Evolutionary conservation across 2,888 invertebrate genomes (phyloP).

Genomic region (Andrena bicolor): DNA sequence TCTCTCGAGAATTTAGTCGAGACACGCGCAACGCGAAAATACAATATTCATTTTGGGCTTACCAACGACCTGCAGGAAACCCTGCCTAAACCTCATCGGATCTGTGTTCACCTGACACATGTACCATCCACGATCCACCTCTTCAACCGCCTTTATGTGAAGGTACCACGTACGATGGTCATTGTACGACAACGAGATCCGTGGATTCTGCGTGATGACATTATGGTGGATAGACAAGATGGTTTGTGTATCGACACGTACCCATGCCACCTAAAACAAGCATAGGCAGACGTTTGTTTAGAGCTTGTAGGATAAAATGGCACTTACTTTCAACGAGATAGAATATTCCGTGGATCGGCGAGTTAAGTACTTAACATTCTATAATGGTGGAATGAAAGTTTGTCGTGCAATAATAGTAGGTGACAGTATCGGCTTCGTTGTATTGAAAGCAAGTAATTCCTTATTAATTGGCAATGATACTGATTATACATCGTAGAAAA

Average conservation of each 20-base stretch:
- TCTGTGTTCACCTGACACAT: conserved; percentile 98
- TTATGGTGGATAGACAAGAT: conserved; percentile 96
- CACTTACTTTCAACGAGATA: neutral
- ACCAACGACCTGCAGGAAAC: conserved; percentile 97
- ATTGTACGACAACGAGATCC: conserved; percentile 94
- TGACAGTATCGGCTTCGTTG: no score
- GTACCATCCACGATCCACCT: conserved; percentile 95
- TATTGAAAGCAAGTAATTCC: no score
- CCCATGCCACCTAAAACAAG: conserved; percentile 93
- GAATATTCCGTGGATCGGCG: neutral
- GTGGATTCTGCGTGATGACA: conserved; percentile 95
- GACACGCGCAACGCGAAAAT: neutral
- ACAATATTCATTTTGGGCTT: conserved; percentile 83
- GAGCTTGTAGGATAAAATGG: neutral
- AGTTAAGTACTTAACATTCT: neutral
- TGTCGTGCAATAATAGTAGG: no score
- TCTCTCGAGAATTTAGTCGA: neutral
- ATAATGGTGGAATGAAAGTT: neutral
- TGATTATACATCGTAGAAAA: no score
- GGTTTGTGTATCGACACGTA: conserved; percentile 96
- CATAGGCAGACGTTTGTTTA: neutral
- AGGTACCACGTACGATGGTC: conserved; percentile 97
- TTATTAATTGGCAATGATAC: no score
- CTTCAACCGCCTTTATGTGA: conserved; percentile 95
- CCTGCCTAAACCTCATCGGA: conserved; percentile 96